These are phyloP conservation scores for Sebastes steindachneri DNA, from an alignment of 2,797 vertebrate genomes.

Conservation along the genomic window DNA sequence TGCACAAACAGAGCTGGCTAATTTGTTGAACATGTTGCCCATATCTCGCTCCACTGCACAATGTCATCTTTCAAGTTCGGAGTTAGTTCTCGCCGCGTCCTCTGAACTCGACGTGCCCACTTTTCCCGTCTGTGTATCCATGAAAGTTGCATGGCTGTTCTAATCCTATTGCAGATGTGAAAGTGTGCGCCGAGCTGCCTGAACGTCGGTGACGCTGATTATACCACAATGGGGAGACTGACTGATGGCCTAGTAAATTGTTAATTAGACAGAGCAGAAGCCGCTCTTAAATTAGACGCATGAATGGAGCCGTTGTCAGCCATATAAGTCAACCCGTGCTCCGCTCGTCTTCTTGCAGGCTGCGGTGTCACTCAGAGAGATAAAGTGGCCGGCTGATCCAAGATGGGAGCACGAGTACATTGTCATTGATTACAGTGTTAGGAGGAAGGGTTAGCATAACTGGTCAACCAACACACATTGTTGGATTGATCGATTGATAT, in stretches of 20 bases:
- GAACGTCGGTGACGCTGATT: slow-evolving; percentile 64
- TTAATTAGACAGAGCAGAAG: slow-evolving; percentile 85
- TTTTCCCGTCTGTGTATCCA: slow-evolving; percentile 19
- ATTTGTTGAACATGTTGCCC: slow-evolving; percentile 34
- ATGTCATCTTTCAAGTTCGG: slow-evolving; percentile 47
- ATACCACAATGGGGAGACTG: slow-evolving; percentile 74
- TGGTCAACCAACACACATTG: slow-evolving; percentile 1
- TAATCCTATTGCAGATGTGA: slow-evolving; percentile 57
- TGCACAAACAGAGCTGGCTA: slow-evolving; percentile 23
- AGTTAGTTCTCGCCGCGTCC: slow-evolving; percentile 6
- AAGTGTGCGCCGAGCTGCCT: slow-evolving; percentile 37
- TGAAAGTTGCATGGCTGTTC: slow-evolving; percentile 67
- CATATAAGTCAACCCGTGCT: slow-evolving; percentile 76
- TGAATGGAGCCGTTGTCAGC: slow-evolving; percentile 81
- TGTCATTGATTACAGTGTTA: slow-evolving; percentile 35
- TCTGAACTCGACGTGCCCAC: slow-evolving; percentile 18
- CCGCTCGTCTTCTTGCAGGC: slow-evolving; percentile 32
- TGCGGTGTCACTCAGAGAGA: slow-evolving; percentile 39
- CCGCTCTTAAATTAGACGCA: slow-evolving; percentile 84
- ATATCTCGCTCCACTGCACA: slow-evolving; percentile 3
- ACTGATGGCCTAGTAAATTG: slow-evolving; percentile 87
- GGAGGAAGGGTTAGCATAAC: neutral
- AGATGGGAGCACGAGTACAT: slow-evolving; percentile 18
- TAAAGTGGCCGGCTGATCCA: slow-evolving; percentile 42
- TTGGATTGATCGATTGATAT: neutral